phyloP scores from a whole-genome alignment of 2,888 invertebrate species.

The Cepaea hortensis region DNA sequence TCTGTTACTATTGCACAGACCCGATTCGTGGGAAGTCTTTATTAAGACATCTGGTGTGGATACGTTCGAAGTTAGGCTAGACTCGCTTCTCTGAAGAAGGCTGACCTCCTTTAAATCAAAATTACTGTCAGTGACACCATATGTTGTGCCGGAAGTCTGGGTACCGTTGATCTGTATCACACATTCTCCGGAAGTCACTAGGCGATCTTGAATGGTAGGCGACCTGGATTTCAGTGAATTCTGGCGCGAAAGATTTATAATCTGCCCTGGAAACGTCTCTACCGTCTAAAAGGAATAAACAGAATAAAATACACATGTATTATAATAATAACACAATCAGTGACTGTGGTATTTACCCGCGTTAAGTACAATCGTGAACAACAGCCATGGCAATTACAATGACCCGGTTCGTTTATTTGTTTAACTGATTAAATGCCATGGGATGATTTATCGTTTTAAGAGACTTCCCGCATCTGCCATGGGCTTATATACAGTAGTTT shows the following conservation, averaged over 20 bases:
- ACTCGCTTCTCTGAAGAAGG: constrained; percentile 34
- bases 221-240: constrained; percentile 22
- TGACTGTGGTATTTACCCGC: not conserved
- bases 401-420: too few species aligned
- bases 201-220: constrained; percentile 39
- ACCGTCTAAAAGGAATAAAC: not conserved
- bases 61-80: constrained; percentile 37
- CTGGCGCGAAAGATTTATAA: constrained; percentile 41
- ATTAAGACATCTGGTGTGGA: constrained; percentile 31
- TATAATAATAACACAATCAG: not conserved
- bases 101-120: constrained; percentile 5
- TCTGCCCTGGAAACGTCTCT: constrained; percentile 34
- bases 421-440: too few species aligned
- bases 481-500: too few species aligned
- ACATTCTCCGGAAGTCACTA: constrained; percentile 19
- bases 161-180: not conserved
- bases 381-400: not conserved
- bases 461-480: too few species aligned
- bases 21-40: not conserved
- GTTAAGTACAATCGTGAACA: not conserved
- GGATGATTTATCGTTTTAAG: too few species aligned
- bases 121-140: constrained; percentile 26
- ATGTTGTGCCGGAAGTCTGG: constrained; percentile 9
- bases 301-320: not conserved
- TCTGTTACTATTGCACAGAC: not conserved